A percentile compares a stretch with the other conserved stretches of the same genome.
Evolutionary conservation across 2,113 vertebrate species (phyloP).

Genomic region (Larimichthys polyactis): DNA sequence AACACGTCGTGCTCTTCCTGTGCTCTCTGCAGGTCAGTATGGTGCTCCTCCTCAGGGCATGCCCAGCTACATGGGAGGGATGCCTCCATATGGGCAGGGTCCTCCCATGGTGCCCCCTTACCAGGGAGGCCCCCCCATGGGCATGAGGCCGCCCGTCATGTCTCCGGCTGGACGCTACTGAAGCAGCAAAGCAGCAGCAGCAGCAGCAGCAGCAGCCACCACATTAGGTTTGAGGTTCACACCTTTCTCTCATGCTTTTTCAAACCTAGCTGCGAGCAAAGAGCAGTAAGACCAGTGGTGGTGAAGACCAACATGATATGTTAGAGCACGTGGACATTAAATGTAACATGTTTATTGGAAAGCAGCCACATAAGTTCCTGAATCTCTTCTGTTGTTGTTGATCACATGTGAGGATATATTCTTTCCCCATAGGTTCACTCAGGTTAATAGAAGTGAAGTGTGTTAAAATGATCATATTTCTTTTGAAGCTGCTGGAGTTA

Average conservation of each 20-base stretch:
- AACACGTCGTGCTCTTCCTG: background rate
- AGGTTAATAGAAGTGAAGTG: constrained; percentile 99
- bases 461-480: constrained; percentile 98
- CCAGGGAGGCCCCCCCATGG: constrained; percentile 97
- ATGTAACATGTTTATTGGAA: constrained; percentile 86
- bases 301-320: constrained; percentile 85
- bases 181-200: constrained; percentile 86
- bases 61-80: constrained; percentile 95
- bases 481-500: constrained; percentile 99
- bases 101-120: constrained; percentile 96
- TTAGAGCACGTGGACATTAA: constrained; percentile 91
- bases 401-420: constrained; percentile 93
- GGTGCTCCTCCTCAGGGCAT: constrained; percentile 96
- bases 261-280: constrained; percentile 89
- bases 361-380: constrained; percentile 84
- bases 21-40: constrained; percentile 90
- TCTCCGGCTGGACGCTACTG: constrained; percentile 99
- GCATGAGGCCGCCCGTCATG: constrained; percentile 99
- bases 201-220: constrained; percentile 82
- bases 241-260: constrained; percentile 90
- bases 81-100: constrained; percentile 96
- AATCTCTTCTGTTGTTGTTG: constrained; percentile 84
- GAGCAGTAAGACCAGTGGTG: constrained; percentile 91
- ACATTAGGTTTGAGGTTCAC: constrained; percentile 99
- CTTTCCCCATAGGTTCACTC: constrained; percentile 92